Conservation (phyloP, 1,140 invertebrate species). For the Ceratitis capitata region DNA sequence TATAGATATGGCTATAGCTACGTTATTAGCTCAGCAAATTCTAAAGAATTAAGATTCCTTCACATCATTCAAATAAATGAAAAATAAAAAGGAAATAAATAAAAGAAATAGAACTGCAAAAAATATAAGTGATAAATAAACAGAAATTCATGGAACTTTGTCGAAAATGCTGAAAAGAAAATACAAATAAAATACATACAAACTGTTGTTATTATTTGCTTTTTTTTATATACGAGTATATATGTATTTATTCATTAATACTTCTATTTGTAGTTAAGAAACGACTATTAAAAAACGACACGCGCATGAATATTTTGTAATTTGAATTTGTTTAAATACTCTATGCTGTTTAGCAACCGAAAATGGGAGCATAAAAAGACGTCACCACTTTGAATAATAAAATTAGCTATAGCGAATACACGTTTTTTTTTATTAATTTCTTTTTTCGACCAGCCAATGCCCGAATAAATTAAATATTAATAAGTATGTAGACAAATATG, state of each 20-base stretch:
- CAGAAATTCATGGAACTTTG: not conserved
- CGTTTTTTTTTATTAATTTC: no score
- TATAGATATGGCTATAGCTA: not conserved
- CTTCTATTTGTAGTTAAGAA: not conserved
- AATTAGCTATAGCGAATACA: not conserved
- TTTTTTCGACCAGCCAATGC: not conserved
- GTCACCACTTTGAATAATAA: not conserved
- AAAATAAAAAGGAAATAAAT: no score
- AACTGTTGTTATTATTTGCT: not conserved
- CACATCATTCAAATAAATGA: not conserved
- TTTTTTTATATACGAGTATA: not conserved
- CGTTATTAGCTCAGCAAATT: slow-evolving; percentile 1
- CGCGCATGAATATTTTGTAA: not conserved
- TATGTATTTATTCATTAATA: not conserved
- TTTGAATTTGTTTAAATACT: not conserved
- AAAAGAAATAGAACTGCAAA: no score
- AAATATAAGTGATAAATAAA: no score
- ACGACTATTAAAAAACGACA: not conserved
- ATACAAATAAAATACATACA: not conserved
- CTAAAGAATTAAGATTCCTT: not conserved
- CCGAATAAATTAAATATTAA: not conserved
- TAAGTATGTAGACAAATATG: not conserved
- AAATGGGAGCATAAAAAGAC: not conserved
- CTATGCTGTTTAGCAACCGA: not conserved
- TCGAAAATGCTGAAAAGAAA: not conserved